A percentile compares a stretch with the other conserved stretches of the same genome.
These are phyloP conservation scores for Cydia splendana DNA, from an alignment of 1,140 invertebrate species.

Conservation along the genomic window DNA sequence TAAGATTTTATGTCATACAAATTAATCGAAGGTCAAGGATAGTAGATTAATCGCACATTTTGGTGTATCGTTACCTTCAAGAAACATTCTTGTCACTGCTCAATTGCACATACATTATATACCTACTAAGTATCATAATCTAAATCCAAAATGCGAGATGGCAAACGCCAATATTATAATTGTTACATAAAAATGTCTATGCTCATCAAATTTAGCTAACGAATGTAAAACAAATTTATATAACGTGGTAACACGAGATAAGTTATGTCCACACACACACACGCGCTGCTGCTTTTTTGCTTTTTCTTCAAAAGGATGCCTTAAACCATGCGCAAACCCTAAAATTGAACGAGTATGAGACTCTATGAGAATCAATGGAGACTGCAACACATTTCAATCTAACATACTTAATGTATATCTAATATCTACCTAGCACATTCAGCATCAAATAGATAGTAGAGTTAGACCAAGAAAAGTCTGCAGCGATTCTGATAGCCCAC, in stretches of 20 bases:
- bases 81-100: slow-evolving; percentile 44
- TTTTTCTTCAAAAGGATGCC: too few relatives aligned
- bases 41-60: slow-evolving; percentile 57
- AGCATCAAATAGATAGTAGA: too few relatives aligned
- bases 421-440: too few relatives aligned
- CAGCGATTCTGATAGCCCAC: too few relatives aligned
- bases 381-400: too few relatives aligned
- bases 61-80: slow-evolving; percentile 60
- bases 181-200: background rate
- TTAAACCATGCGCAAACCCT: too few relatives aligned
- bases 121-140: slow-evolving; percentile 45
- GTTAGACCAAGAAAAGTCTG: too few relatives aligned
- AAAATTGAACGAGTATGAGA: too few relatives aligned
- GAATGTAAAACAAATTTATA: background rate
- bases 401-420: too few relatives aligned
- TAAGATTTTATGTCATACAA: slow-evolving; percentile 70
- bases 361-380: too few relatives aligned
- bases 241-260: background rate
- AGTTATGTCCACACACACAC: background rate
- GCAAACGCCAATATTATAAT: slow-evolving; percentile 42
- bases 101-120: slow-evolving; percentile 49
- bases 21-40: slow-evolving; percentile 57
- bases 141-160: slow-evolving; percentile 67
- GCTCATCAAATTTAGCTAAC: background rate
- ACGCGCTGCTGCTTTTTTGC: background rate